phyloP scores from a whole-genome alignment of 2,888 invertebrate species.

The Spilosoma lubricipeda region DNA sequence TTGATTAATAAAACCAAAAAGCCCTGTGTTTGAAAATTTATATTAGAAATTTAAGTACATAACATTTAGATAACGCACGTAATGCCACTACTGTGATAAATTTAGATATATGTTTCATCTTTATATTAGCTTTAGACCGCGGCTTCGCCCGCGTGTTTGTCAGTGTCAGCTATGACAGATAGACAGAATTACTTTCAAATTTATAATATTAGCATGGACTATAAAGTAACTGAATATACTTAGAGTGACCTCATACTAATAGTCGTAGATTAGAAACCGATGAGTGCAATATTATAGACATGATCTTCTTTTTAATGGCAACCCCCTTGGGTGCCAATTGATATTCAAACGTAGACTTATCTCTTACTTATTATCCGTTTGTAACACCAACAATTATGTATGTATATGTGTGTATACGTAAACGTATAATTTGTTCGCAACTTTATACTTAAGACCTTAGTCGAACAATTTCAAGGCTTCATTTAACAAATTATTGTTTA shows the following conservation, averaged over 20 bases:
- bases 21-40: background rate
- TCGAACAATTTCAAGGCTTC: constrained; percentile 37
- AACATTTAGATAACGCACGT: background rate
- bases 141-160: too few relatives aligned
- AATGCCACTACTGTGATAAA: background rate
- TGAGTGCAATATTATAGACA: constrained; percentile 8
- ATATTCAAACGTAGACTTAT: constrained; percentile 38
- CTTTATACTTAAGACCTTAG: constrained; percentile 44
- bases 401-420: constrained; percentile 23
- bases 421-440: constrained; percentile 38
- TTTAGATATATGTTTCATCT: background rate
- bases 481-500: constrained; percentile 34
- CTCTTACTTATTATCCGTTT: constrained; percentile 21
- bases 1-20: too few relatives aligned
- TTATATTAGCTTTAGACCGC: background rate
- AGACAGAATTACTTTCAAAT: too few relatives aligned
- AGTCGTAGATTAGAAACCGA: constrained; percentile 1
- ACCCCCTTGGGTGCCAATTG: constrained; percentile 37
- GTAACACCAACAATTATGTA: constrained; percentile 32
- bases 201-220: too few relatives aligned
- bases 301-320: constrained; percentile 25
- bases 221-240: background rate
- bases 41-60: background rate
- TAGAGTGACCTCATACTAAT: background rate
- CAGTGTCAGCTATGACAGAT: too few relatives aligned